A percentile compares a stretch with the other conserved stretches of the same genome.
phyloP scores from a whole-genome alignment of 2,797 vertebrate species.

The Monodelphis domestica region DNA sequence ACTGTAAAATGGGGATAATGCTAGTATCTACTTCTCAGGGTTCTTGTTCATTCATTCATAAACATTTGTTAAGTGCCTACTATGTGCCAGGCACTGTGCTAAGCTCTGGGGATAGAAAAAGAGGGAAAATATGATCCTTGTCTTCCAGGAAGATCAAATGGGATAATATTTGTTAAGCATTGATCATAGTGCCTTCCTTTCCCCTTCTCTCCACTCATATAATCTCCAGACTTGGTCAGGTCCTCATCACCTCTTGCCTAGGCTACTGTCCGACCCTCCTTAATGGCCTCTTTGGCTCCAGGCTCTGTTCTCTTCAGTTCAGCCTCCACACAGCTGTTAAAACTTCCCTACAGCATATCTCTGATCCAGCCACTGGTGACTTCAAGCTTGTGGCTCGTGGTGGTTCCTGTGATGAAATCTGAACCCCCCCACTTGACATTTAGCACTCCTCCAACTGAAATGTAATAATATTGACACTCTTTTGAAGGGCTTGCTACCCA shows the following conservation, averaged over 20 bases:
- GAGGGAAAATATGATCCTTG: background rate
- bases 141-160: conserved; percentile 2
- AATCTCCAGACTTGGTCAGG: background rate
- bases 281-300: background rate
- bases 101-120: too few species aligned
- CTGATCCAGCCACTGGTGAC: background rate
- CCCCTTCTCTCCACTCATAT: background rate
- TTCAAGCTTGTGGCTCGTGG: background rate
- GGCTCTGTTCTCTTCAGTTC: background rate
- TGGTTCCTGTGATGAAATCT: background rate
- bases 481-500: background rate
- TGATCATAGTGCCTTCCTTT: background rate
- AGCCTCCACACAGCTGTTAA: background rate
- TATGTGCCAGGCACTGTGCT: too few species aligned
- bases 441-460: background rate
- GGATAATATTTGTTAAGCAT: background rate
- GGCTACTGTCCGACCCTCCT: background rate
- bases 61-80: too few species aligned
- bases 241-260: background rate
- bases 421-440: background rate
- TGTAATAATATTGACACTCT: background rate
- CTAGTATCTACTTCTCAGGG: conserved; percentile 5
- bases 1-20: conserved; percentile 13
- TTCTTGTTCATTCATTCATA: conserved; percentile 16
- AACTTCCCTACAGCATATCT: background rate